Conservation (phyloP, 2,797 vertebrate species). For the Meriones psammophilus region DNA sequence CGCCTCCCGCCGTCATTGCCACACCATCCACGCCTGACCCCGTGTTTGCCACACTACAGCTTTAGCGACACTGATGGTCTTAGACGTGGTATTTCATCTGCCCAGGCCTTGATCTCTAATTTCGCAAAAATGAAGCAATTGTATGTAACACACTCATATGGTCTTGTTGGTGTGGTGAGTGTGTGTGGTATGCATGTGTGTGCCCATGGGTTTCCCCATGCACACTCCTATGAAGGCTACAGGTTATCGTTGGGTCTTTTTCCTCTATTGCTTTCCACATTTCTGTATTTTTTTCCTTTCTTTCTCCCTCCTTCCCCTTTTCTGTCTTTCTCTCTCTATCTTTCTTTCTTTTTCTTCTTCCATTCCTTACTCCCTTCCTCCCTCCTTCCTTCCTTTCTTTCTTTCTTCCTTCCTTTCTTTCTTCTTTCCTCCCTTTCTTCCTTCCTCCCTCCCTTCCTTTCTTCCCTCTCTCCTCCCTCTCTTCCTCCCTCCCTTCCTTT, state of each 20-base stretch:
- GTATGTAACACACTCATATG: neutral
- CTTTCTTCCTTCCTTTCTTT: neutral
- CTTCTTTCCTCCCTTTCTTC: neutral
- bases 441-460: too few relatives aligned
- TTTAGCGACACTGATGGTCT: neutral
- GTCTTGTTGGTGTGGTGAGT: neutral
- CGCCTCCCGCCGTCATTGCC: too few relatives aligned
- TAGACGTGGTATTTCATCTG: neutral
- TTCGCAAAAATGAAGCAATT: neutral
- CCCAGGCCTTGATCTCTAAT: neutral
- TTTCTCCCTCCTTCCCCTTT: neutral
- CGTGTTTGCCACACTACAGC: neutral
- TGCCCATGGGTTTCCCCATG: neutral
- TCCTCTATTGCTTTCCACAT: neutral
- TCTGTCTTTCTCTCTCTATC: too few relatives aligned
- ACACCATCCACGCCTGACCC: neutral
- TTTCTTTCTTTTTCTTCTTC: too few relatives aligned
- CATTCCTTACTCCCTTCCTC: too few relatives aligned
- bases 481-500: too few relatives aligned
- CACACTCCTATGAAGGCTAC: neutral
- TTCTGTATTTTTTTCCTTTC: too few relatives aligned
- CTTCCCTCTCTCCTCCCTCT: too few relatives aligned
- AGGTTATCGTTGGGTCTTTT: neutral
- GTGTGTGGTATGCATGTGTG: neutral
- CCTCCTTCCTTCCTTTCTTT: neutral